A percentile compares a stretch with the other conserved stretches of the same genome.
Evolutionary conservation across 2,888 invertebrate genomes (phyloP).

Genomic region (Volucella inflata): DNA sequence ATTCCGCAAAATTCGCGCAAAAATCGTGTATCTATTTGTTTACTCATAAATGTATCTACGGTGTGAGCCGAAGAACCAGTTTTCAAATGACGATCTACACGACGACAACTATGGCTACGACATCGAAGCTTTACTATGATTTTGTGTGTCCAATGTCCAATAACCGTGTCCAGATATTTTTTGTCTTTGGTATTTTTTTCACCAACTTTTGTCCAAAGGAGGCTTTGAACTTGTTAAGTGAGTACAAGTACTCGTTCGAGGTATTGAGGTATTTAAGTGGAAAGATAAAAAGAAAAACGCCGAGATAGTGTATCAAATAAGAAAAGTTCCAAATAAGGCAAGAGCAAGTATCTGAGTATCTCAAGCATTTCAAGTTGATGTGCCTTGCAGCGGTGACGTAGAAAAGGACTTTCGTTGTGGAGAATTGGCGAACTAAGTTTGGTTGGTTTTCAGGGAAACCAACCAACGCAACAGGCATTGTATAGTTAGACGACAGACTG

Average conservation of each 20-base stretch:
- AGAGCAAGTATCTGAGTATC: neutral
- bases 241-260: conserved; percentile 5
- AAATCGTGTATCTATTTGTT: conserved; percentile 63
- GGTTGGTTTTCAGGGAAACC: conserved; percentile 15
- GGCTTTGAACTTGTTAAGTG: conserved; percentile 73
- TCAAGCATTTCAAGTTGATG: conserved; percentile 41
- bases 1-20: conserved; percentile 35
- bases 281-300: conserved; percentile 8
- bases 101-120: neutral
- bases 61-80: conserved; percentile 39
- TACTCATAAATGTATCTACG: conserved; percentile 27
- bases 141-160: neutral
- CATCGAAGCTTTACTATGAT: conserved; percentile 43
- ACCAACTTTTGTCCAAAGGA: conserved; percentile 47
- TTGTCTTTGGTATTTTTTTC: neutral
- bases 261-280: conserved; percentile 45
- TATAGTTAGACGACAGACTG: conserved; percentile 7
- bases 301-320: conserved; percentile 46
- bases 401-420: conserved; percentile 57
- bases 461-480: conserved; percentile 59
- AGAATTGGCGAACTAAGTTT: conserved; percentile 17
- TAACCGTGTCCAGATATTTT: too few relatives aligned
- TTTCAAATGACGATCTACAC: conserved; percentile 19
- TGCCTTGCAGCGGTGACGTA: conserved; percentile 66
- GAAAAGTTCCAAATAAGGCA: conserved; percentile 36